Evolutionary conservation across 2,888 invertebrate genomes (phyloP).

Genomic region (Lasiommata megera): DNA sequence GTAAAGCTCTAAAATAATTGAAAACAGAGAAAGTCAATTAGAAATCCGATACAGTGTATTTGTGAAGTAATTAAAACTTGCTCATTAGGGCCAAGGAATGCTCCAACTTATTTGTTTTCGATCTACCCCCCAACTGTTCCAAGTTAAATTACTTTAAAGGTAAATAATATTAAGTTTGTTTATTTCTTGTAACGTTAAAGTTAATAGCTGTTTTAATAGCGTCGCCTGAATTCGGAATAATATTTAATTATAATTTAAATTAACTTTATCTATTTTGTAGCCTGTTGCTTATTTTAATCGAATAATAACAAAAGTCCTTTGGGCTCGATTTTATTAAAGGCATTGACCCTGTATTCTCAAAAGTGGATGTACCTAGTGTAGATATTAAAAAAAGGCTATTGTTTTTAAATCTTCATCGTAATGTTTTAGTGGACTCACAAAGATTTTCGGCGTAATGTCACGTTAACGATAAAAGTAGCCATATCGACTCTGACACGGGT

Average conservation of each 20-base stretch:
- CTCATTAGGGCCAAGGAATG: constrained; percentile 38
- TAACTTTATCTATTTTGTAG: constrained; percentile 7
- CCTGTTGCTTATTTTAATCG: not conserved
- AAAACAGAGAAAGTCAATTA: constrained; percentile 22
- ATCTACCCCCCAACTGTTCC: constrained; percentile 34
- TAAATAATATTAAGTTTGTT: constrained; percentile 30
- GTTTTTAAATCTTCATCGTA: not conserved
- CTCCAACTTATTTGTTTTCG: constrained; percentile 38
- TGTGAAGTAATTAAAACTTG: constrained; percentile 43
- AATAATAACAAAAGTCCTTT: not conserved
- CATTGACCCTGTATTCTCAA: too few relatives aligned
- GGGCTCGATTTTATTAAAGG: not conserved
- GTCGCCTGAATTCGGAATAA: constrained; percentile 6
- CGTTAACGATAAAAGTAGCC: constrained; percentile 34
- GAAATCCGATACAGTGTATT: constrained; percentile 32
- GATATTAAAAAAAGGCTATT: too few relatives aligned
- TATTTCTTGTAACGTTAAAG: constrained; percentile 23
- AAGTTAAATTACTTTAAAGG: constrained; percentile 39
- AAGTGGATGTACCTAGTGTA: too few relatives aligned
- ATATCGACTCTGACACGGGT: constrained; percentile 43
- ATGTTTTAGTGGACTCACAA: constrained; percentile 4
- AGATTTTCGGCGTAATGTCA: constrained; percentile 32
- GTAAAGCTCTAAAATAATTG: not conserved
- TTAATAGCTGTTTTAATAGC: constrained; percentile 21
- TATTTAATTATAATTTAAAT: constrained; percentile 14